Evolutionary conservation across 2,797 vertebrate genomes (phyloP), one percentile per base, ranked within the genome.

Genomic region (Hozukius guyotensis): DNA sequence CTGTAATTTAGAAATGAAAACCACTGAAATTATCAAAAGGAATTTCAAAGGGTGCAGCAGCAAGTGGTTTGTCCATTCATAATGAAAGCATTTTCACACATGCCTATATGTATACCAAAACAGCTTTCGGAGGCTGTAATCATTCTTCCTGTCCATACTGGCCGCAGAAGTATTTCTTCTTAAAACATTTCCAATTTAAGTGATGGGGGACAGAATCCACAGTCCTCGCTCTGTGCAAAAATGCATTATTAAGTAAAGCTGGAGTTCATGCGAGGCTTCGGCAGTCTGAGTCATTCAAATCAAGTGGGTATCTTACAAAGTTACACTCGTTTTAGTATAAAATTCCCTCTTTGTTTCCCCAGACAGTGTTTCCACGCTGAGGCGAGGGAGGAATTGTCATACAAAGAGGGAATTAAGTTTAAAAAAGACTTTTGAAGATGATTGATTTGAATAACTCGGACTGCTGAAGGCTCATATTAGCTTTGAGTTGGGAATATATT

Each of bases 321-420:
- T 64, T 38, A 34, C 10, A 34, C 7, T 61, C 18, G 0, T 36
- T 70, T 42, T 32, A 32, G 67, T 4, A 18, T 13, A 6, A 42
- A 32, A 42, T 14, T 42, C 32, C 18, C 36, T 13, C 38, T 67
- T 60, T 49, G 27, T 68, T 46, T 59, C 55, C n/a, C 6, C 27
- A 31, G 73, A 62, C 16, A n/a, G 27, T n/a, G 31, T 53, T 77
- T 62, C 20, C 32, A n/a, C 2, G 2, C 34, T 16, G 76, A 22
- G 60, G 46, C 7, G 3, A 22, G 3, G 53, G n/a, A 65, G 27
- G 9, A 16, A 36, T 22, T 11, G 32, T 69, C 18, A 29, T 5
- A 61, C 27, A 71, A 63, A 42, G 49, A 78, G 27, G 34, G 10
- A 78, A 78, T 64, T 64, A 32, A 64, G 52, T 65, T 16, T 52